Base-by-base conservation (phyloP, 2,797 vertebrate species). In the Poecile montanus region DNA sequence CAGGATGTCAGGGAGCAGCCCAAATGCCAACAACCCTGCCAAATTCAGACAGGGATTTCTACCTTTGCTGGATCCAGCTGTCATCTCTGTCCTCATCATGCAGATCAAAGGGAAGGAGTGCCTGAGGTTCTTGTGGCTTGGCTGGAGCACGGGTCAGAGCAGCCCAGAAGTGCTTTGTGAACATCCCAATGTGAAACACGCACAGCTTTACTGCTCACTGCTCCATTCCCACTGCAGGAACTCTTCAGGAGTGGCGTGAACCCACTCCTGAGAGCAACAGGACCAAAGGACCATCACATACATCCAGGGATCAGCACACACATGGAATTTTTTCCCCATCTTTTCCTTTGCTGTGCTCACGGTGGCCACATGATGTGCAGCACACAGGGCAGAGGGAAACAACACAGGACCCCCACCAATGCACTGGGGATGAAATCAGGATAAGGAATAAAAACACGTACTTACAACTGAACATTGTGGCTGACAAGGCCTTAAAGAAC, bases 181-280 rank as follows among this genome's bases (percentile, higher is more conserved):
- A 68, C 36, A 36, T 4, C 26, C 51, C 0, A 0, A 10, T 38
- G 36, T 7, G 74, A 45, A 61, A 47, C 61, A 51, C 0, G 0
- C 63, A 45, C 42, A 75, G 63, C 38, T 62, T 58, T 30, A 18
- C 51, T 44, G 36, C 42, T 83, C 40, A 9, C 70, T 44, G 45
- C 44, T 8, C 29, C 48, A 51, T 6, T 38, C 15, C 25, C 3
- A 1, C 36, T 40, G 36, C 23, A 50, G 73, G 38, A 76, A 66
- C 18, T 21, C 3, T 0, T 50, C 10, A 56, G n/a, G 48, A 84
- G 17, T n/a, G 57, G 57, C 74, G 20, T 34, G 62, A 77, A 63
- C 2, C 32, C 36, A 16, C 17, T 57, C 54, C 71, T 26, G 22
- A 68, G 67, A 63, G 23, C 42, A 70, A 9, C 2, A 30, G 38